Evolutionary conservation across 2,113 vertebrate genomes (phyloP).

Genomic region (Ophthalmolycus amberensis): DNA sequence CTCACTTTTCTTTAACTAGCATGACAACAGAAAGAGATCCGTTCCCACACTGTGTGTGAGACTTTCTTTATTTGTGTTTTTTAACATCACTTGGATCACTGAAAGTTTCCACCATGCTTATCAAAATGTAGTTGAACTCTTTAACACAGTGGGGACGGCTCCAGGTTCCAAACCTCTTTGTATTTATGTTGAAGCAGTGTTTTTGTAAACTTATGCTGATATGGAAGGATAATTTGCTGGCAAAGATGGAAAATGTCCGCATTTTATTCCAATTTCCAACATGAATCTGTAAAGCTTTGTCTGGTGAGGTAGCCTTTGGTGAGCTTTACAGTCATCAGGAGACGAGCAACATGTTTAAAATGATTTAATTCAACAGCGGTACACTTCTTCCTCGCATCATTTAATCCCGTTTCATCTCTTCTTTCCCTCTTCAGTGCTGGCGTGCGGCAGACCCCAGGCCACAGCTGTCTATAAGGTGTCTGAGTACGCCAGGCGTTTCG

Average conservation of each 20-base stretch:
- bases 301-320: neutral
- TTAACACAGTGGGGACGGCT: neutral
- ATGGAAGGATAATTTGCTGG: neutral
- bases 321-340: neutral
- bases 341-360: too few relatives aligned
- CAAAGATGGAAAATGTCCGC: neutral
- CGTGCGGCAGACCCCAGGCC: slow-evolving; percentile 95
- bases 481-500: slow-evolving; percentile 93
- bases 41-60: neutral
- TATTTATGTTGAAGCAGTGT: neutral
- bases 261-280: neutral
- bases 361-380: neutral
- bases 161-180: neutral
- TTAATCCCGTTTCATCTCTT: neutral
- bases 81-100: neutral
- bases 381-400: neutral
- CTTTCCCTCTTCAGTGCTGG: slow-evolving; percentile 86
- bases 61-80: neutral
- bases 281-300: neutral
- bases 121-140: neutral
- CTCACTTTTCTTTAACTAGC: slow-evolving; percentile 25
- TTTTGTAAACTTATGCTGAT: neutral
- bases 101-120: neutral
- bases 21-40: neutral
- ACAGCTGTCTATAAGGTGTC: slow-evolving; percentile 98